phyloP scores from a whole-genome alignment of 2,888 invertebrate genomes.

The Chaitophorus viminalis region DNA sequence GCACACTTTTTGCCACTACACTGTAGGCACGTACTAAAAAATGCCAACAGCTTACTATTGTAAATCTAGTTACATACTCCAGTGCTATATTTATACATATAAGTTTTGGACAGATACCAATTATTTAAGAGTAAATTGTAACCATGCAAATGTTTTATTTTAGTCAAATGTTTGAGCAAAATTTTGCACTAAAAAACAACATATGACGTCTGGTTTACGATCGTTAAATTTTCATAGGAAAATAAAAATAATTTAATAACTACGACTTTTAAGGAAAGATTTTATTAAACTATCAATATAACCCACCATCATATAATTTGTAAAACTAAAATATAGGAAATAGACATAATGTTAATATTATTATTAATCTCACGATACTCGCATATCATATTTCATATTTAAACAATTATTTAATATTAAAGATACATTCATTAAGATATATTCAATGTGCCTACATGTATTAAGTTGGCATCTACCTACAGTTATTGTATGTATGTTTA shows the following conservation, averaged over 20 bases:
- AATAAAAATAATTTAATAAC: not conserved
- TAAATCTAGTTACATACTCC: conserved; percentile 56
- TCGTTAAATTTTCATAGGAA: not conserved
- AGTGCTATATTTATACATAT: conserved; percentile 56
- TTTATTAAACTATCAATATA: not conserved
- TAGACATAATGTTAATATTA: not conserved
- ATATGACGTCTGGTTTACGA: not conserved
- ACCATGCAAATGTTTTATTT: conserved; percentile 53
- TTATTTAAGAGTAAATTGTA: conserved; percentile 45
- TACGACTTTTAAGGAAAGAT: not conserved
- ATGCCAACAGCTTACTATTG: conserved; percentile 43
- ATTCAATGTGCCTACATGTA: too few species aligned
- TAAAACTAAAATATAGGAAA: not conserved
- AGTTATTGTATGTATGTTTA: too few species aligned
- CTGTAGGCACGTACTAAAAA: conserved; percentile 36
- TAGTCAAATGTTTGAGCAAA: conserved; percentile 35
- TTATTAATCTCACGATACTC: too few species aligned
- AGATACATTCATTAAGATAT: too few species aligned
- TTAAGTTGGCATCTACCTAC: too few species aligned
- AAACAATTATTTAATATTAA: too few species aligned
- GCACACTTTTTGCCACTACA: conserved; percentile 1
- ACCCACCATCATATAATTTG: not conserved
- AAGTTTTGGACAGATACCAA: conserved; percentile 46
- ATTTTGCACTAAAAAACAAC: conserved; percentile 18
- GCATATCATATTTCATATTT: too few species aligned